Percentiles rank a stretch among this genome's conserved stretches.
Conservation (phyloP, 92 coral and sea anemone species). For the Phymanthus crucifer region DNA sequence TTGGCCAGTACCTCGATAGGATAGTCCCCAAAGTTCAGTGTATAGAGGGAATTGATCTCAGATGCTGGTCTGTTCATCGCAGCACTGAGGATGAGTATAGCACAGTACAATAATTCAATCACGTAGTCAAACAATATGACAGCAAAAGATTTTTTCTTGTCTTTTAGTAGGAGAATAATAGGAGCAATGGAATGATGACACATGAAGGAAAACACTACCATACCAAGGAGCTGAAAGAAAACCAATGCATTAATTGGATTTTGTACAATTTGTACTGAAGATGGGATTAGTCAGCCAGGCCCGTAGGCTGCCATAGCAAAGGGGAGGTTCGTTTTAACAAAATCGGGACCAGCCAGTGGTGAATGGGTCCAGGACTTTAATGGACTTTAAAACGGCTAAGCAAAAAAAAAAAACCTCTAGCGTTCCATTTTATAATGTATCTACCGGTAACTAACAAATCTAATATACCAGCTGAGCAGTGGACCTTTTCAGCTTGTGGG, state of each 20-base stretch:
- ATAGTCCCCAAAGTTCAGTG: constrained; percentile 67
- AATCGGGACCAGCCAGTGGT: too few species aligned
- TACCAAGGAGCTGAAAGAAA: constrained; percentile 64
- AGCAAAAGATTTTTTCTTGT: constrained; percentile 54
- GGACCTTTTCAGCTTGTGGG: too few species aligned
- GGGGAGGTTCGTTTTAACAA: too few species aligned
- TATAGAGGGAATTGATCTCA: constrained; percentile 63
- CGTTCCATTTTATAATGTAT: too few species aligned
- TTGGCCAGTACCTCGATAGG: constrained; percentile 66
- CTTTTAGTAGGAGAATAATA: constrained; percentile 56
- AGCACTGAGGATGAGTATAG: constrained; percentile 57
- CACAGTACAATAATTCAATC: constrained; percentile 57
- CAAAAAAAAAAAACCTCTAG: too few species aligned
- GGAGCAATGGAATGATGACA: constrained; percentile 80
- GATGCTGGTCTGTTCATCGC: constrained; percentile 70
- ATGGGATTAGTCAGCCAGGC: neutral
- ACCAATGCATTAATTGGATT: neutral
- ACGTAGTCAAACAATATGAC: constrained; percentile 58
- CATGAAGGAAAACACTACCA: constrained; percentile 82
- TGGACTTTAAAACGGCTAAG: too few species aligned
- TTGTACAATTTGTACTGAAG: neutral
- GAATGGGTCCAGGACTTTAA: too few species aligned
- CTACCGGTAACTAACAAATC: too few species aligned
- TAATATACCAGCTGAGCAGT: too few species aligned
- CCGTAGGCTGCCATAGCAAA: too few species aligned